phyloP scores from a whole-genome alignment of 2,113 vertebrate genomes.

The Dipodomys ordii region DNA sequence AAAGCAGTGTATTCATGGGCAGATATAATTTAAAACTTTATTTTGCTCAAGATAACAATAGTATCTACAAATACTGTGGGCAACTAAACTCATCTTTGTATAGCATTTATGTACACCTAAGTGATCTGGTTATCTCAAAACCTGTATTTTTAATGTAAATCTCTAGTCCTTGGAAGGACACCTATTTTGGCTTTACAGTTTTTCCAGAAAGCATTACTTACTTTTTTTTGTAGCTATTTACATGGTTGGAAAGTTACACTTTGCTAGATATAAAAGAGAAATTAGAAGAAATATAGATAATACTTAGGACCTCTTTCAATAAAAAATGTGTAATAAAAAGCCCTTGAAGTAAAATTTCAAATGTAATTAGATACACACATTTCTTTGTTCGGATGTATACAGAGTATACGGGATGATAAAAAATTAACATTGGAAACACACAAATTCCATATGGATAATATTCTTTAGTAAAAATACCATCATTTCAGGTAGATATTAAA shows the following conservation, averaged over 20 bases:
- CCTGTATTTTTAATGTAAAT: constrained; percentile 26
- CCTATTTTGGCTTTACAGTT: constrained; percentile 55
- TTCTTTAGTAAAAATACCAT: constrained; percentile 11
- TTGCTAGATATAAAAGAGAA: constrained; percentile 71
- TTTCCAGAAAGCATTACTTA: constrained; percentile 57
- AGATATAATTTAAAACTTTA: background rate
- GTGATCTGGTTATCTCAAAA: background rate
- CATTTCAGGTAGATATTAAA: background rate
- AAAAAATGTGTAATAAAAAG: constrained; percentile 63
- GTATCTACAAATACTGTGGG: constrained; percentile 24
- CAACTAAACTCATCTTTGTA: constrained; percentile 14
- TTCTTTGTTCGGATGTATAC: constrained; percentile 53
- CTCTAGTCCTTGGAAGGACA: background rate
- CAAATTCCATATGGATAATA: background rate
- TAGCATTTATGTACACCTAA: background rate
- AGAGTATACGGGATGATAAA: background rate
- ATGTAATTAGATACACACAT: constrained; percentile 58
- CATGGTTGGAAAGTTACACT: constrained; percentile 75
- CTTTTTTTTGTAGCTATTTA: constrained; percentile 63
- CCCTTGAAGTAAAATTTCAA: constrained; percentile 39
- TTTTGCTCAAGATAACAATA: constrained; percentile 26
- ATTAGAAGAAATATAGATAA: constrained; percentile 79
- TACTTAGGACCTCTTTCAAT: constrained; percentile 78
- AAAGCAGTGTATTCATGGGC: constrained; percentile 6
- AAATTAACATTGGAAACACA: constrained; percentile 31